These are phyloP conservation scores for Synergus umbraculus DNA, from an alignment of 2,888 invertebrate genomes.

Conservation along the genomic window DNA sequence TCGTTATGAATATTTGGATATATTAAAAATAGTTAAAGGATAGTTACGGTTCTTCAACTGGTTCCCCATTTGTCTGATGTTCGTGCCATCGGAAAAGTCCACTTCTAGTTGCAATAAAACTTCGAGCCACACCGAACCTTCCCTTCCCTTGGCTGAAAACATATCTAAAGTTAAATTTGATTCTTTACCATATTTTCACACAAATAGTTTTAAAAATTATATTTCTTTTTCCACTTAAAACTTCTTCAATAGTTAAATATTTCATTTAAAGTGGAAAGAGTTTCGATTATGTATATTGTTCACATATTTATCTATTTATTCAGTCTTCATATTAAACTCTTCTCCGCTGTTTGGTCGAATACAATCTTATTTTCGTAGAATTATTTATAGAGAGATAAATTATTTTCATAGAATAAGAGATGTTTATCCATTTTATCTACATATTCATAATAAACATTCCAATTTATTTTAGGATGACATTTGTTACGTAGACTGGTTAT, in stretches of 20 bases:
- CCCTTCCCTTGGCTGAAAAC: slow-evolving; percentile 91
- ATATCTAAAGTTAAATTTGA: slow-evolving; percentile 50
- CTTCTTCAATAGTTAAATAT: not conserved
- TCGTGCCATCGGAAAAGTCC: slow-evolving; percentile 94
- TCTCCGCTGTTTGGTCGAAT: not conserved
- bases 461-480: not conserved
- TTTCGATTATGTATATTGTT: not conserved
- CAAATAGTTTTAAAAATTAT: slow-evolving; percentile 1
- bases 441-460: not conserved
- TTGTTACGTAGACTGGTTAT: not conserved
- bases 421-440: not conserved
- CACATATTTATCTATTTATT: not conserved
- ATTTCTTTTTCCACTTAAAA: slow-evolving; percentile 14
- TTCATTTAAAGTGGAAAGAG: not conserved
- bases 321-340: not conserved
- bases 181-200: slow-evolving; percentile 3
- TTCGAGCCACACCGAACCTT: slow-evolving; percentile 90
- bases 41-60: slow-evolving; percentile 85
- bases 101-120: slow-evolving; percentile 94
- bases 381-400: not conserved
- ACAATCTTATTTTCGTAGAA: not conserved
- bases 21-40: not conserved
- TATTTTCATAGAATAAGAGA: not conserved
- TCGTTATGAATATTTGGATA: no score
- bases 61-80: slow-evolving; percentile 80